Percentiles rank a stretch among this genome's conserved stretches.
Evolutionary conservation across 1,140 invertebrate species (phyloP).

Genomic region (Hesperophylax magnus): DNA sequence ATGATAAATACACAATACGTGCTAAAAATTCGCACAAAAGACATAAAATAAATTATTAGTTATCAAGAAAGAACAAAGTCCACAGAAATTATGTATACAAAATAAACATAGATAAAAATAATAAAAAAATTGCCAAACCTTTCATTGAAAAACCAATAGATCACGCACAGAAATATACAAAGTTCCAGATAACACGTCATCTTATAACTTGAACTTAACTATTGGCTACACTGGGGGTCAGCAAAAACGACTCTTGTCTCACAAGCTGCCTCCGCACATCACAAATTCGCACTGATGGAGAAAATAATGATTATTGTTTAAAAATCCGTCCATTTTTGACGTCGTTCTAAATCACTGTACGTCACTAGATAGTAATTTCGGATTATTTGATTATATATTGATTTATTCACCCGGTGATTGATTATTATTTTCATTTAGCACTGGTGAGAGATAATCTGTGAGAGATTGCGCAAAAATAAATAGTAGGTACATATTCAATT

Average conservation of each 20-base stretch:
- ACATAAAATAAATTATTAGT: background rate
- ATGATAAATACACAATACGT: background rate
- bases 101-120: background rate
- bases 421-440: background rate
- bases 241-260: slow-evolving; percentile 60
- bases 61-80: background rate
- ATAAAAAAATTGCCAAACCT: slow-evolving; percentile 61
- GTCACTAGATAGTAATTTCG: slow-evolving; percentile 25
- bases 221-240: too few species aligned
- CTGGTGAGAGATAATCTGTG: background rate
- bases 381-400: slow-evolving; percentile 8
- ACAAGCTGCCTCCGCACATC: background rate
- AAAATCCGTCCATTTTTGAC: slow-evolving; percentile 6
- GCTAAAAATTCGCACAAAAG: background rate
- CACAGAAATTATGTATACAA: background rate
- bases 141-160: slow-evolving; percentile 70
- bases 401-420: background rate
- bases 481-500: too few species aligned
- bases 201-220: slow-evolving; percentile 58
- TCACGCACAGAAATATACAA: slow-evolving; percentile 67
- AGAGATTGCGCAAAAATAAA: too few species aligned
- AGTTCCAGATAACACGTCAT: slow-evolving; percentile 66
- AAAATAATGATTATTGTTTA: background rate
- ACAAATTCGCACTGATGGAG: background rate
- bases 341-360: background rate